phyloP scores from a whole-genome alignment of 2,797 vertebrate genomes.

The Naso thynnoides region DNA sequence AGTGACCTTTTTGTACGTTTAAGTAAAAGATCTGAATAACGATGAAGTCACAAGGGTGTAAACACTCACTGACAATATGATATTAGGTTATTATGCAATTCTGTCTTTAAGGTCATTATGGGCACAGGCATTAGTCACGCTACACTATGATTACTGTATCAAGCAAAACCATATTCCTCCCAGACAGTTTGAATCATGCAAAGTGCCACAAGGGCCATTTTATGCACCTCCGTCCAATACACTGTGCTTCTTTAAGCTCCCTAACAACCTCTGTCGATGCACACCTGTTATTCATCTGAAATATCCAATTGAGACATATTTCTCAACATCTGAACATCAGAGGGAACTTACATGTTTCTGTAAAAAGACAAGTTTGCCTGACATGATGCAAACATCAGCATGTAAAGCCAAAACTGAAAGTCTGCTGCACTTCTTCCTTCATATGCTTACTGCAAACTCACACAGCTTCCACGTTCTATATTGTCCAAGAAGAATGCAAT shows the following conservation, averaged over 20 bases:
- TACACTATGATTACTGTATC: neutral
- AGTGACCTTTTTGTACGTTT: too few relatives aligned
- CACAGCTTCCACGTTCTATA: neutral
- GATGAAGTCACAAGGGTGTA: neutral
- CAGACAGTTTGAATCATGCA: neutral
- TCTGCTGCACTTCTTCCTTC: neutral
- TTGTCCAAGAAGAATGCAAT: slow-evolving; percentile 1
- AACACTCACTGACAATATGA: neutral
- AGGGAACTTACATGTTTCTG: neutral
- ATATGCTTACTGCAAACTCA: neutral
- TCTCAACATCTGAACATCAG: neutral
- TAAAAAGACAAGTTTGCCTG: neutral
- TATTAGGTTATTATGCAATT: neutral
- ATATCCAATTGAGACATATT: neutral
- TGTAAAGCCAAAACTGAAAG: neutral
- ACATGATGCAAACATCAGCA: neutral
- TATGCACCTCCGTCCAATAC: neutral
- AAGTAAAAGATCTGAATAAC: neutral
- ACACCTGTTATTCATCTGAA: neutral
- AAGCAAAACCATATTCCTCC: slow-evolving; percentile 7
- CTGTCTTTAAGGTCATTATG: neutral
- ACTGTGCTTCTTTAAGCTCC: neutral
- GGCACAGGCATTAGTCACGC: slow-evolving; percentile 22
- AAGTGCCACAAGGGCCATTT: neutral
- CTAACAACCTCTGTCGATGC: neutral